phyloP scores from a whole-genome alignment of 2,797 vertebrate genomes.

The Neoniphon sammara region DNA sequence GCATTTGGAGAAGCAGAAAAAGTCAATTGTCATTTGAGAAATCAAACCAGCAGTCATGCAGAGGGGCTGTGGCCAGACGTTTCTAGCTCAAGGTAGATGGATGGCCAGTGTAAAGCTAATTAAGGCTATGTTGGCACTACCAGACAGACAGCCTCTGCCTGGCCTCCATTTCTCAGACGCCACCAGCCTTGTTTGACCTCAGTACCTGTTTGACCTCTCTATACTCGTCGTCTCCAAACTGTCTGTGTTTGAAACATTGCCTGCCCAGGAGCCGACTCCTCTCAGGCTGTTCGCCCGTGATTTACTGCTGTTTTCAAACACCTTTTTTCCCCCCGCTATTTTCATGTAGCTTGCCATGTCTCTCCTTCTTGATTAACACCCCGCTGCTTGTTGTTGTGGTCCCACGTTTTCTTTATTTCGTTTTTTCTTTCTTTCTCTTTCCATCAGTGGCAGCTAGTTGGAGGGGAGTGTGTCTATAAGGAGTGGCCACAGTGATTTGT shows the following conservation, averaged over 20 bases:
- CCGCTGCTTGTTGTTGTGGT: not conserved
- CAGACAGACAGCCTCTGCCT: constrained; percentile 53
- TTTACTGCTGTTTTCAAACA: constrained; percentile 33
- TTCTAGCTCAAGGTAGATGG: constrained; percentile 46
- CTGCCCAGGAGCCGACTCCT: constrained; percentile 9
- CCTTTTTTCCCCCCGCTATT: not conserved
- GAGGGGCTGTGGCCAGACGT: constrained; percentile 22
- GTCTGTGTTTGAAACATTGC: constrained; percentile 42
- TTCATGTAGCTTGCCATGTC: not conserved
- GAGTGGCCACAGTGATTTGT: constrained; percentile 34
- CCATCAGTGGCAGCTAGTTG: constrained; percentile 12
- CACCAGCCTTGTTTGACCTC: constrained; percentile 54
- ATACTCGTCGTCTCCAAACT: constrained; percentile 7
- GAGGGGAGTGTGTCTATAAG: constrained; percentile 25
- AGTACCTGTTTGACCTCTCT: not conserved
- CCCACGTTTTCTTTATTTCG: not conserved
- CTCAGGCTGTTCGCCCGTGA: constrained; percentile 22
- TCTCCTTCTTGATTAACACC: constrained; percentile 21
- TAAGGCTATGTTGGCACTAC: constrained; percentile 45
- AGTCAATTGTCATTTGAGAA: constrained; percentile 42
- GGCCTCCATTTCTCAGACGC: constrained; percentile 50
- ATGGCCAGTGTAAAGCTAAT: constrained; percentile 58
- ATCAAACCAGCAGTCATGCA: constrained; percentile 19
- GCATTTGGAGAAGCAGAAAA: constrained; percentile 28
- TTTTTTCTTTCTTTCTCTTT: not conserved